phyloP scores from a whole-genome alignment of 2,888 invertebrate species.

The Halictus quadricinctus region DNA sequence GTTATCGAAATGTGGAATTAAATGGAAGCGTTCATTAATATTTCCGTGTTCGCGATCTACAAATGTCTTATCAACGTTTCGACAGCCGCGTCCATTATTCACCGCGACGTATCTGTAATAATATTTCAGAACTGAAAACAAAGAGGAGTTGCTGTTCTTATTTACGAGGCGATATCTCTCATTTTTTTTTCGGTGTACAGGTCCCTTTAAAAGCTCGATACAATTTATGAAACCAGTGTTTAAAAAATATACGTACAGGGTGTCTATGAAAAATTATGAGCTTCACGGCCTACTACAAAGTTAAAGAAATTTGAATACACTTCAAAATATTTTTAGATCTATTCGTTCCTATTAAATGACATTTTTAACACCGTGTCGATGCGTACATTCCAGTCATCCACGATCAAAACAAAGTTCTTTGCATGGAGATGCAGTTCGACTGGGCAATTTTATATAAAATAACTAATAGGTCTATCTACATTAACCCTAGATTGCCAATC shows the following conservation, averaged over 20 bases:
- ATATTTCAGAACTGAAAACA: not conserved
- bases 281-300: not conserved
- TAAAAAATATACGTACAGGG: not conserved
- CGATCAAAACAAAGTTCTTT: not conserved
- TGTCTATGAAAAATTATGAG: not conserved
- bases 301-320: not conserved
- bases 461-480: not conserved
- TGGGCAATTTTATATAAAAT: not conserved
- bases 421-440: not conserved
- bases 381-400: not conserved
- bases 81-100: not conserved
- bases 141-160: not conserved
- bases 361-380: not conserved
- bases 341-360: not conserved
- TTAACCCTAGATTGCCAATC: not conserved
- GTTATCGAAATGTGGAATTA: not conserved
- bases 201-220: not conserved
- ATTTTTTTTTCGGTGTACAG: not conserved
- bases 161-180: constrained; percentile 4
- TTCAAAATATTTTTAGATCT: not conserved
- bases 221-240: not conserved
- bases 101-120: not conserved
- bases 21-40: not conserved
- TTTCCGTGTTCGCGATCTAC: not conserved
- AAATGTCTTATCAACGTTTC: not conserved